These are phyloP conservation scores for Streblospio benedicti DNA, from an alignment of 1,140 invertebrate genomes.

Conservation along the genomic window DNA sequence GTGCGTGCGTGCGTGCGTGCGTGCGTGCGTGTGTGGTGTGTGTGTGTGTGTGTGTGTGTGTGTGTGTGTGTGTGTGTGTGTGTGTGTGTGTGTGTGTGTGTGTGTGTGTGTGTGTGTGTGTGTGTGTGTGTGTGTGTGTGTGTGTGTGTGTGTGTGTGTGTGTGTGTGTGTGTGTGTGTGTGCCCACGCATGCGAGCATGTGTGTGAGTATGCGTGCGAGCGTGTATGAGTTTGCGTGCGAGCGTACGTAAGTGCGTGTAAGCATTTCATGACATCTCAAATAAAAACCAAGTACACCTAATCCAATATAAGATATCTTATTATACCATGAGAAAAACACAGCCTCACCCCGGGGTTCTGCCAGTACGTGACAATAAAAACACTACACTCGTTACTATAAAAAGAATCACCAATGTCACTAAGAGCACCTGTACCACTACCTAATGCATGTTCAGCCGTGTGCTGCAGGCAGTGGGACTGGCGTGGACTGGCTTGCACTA, in stretches of 20 bases:
- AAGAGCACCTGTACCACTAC: too few relatives aligned
- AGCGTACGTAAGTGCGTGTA: background rate
- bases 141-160: background rate
- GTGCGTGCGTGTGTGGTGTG: background rate
- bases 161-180: background rate
- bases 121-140: background rate
- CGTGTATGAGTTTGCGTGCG: background rate
- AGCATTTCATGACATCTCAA: conserved; percentile 50
- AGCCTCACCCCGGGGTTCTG: too few relatives aligned
- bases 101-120: background rate
- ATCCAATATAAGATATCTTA: conserved; percentile 79
- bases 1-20: too few relatives aligned
- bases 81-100: conserved; percentile 2
- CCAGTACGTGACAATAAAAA: too few relatives aligned
- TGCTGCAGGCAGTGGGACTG: conserved; percentile 71
- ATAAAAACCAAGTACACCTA: conserved; percentile 79
- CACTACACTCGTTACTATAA: too few relatives aligned
- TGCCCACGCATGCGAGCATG: background rate
- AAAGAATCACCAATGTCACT: too few relatives aligned
- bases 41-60: background rate
- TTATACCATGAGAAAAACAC: too few relatives aligned
- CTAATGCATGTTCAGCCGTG: too few relatives aligned
- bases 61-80: conserved; percentile 3
- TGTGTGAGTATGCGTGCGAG: background rate
- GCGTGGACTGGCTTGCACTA: conserved; percentile 83